Base-by-base conservation (phyloP, 2,797 vertebrate species). In the Enteromius mattozi region DNA sequence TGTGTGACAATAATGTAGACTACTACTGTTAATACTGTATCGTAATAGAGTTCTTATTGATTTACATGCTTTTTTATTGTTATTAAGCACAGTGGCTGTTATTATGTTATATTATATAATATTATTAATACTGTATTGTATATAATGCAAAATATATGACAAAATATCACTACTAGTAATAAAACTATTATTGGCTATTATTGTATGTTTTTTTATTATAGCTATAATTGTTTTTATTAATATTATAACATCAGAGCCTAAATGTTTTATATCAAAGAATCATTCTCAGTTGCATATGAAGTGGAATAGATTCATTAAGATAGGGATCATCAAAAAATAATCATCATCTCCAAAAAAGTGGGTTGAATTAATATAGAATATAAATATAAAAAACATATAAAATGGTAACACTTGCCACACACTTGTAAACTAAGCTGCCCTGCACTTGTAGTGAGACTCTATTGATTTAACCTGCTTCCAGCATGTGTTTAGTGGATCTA, bases 401-500 rank as follows among this genome's bases (percentile, higher is more conserved):
- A 12, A 42, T 27, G 37, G 4, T 24, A 10, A 45, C 61, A 65
- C 56, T 27, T 12, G 3, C 4, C 59, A 14, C 59, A 24, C 59
- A 61, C 42, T 6, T 33, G 16, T 45, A 47, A 45, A 47, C 9
- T 47, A 1, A 3, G 19, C 35, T 65, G 9, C 33, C 5, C 21
- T 59, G 27, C 19, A 1, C 49, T 35, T 54, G 30, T 47, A 69
- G 19, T n/a, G 16, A 33, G 17, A 45, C 33, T 16, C 27, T 51
- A 3, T 35, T 49, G 30, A 10, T 51, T 17, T n/a, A 12, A 7
- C n/a, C 2, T 81, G 6, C 6, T 27, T 19, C 37, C 12, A 21
- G 16, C 54, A 83, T 63, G 42, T 75, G 37, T 47, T 27, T 66
- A 66, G 69, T 66, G 56, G 17, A 54, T 84, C 56, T 72, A 17